These are phyloP conservation scores for Graphium colonna DNA, from an alignment of 2,888 invertebrate genomes.

Conservation along the genomic window DNA sequence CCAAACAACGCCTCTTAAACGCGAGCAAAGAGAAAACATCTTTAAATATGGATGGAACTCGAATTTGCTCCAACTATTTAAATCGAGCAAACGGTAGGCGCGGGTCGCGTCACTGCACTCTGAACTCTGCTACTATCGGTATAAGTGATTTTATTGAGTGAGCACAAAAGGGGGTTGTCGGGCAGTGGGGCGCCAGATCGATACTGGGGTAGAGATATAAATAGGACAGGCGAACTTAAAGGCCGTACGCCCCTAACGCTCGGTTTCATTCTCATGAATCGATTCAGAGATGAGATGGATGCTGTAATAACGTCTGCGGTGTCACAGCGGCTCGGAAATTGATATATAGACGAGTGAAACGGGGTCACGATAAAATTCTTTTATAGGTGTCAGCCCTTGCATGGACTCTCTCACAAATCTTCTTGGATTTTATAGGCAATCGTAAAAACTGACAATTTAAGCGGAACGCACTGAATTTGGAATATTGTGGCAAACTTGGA, in stretches of 20 bases:
- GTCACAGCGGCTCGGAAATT: conserved; percentile 22
- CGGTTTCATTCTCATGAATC: conserved; percentile 61
- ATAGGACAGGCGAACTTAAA: conserved; percentile 67
- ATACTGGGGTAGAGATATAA: conserved; percentile 71
- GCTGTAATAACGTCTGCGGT: conserved; percentile 35
- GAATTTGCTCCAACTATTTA: conserved; percentile 51
- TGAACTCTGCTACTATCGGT: conserved; percentile 40
- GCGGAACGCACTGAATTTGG: not conserved
- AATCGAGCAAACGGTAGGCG: conserved; percentile 30
- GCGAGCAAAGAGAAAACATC: conserved; percentile 25
- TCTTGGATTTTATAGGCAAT: conserved; percentile 13
- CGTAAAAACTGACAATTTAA: conserved; percentile 16
- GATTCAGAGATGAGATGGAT: conserved; percentile 49
- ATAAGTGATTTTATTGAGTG: conserved; percentile 50
- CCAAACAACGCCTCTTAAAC: conserved; percentile 24
- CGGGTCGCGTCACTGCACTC: conserved; percentile 37
- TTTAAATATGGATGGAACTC: conserved; percentile 45
- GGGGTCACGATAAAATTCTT: conserved; percentile 22
- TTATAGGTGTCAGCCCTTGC: conserved; percentile 11
- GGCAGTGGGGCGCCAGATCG: conserved; percentile 74
- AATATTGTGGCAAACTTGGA: not conserved
- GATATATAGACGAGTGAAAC: conserved; percentile 16
- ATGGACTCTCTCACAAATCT: conserved; percentile 10
- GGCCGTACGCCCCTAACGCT: conserved; percentile 48
- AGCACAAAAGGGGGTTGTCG: conserved; percentile 54